phyloP scores from a whole-genome alignment of 2,797 vertebrate species.

The Alectoris magna region DNA sequence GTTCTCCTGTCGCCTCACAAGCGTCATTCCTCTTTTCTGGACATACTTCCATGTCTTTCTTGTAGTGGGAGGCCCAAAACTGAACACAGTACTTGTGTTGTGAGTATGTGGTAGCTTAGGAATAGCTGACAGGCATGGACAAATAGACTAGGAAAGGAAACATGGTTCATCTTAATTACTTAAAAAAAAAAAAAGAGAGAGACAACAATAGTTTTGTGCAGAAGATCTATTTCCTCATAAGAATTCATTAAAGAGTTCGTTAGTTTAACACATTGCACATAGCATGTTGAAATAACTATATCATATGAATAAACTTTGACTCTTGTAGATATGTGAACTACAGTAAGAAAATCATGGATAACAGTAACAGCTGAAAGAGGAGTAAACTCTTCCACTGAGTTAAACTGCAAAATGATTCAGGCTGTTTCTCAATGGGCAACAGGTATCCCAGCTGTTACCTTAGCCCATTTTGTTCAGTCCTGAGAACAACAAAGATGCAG shows the following conservation, averaged over 20 bases:
- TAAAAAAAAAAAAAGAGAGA: background rate
- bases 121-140: background rate
- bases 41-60: too few species aligned
- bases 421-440: background rate
- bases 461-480: background rate
- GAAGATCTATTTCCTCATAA: slow-evolving; percentile 1
- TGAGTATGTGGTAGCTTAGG: background rate
- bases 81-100: too few species aligned
- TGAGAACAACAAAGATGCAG: background rate
- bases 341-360: background rate
- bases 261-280: background rate
- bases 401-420: background rate
- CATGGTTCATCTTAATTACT: background rate
- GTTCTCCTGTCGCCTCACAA: too few species aligned
- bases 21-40: too few species aligned
- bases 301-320: background rate
- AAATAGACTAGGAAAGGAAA: background rate
- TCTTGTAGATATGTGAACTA: background rate
- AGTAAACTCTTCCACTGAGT: background rate
- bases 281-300: background rate
- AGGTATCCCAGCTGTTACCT: background rate
- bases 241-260: background rate
- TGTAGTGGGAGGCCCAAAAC: too few species aligned
- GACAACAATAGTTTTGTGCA: background rate
- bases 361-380: background rate